Evolutionary conservation across 2,797 vertebrate species (phyloP), one percentile per base, ranked within the genome.

Genomic region (Sebastes flavidus): DNA sequence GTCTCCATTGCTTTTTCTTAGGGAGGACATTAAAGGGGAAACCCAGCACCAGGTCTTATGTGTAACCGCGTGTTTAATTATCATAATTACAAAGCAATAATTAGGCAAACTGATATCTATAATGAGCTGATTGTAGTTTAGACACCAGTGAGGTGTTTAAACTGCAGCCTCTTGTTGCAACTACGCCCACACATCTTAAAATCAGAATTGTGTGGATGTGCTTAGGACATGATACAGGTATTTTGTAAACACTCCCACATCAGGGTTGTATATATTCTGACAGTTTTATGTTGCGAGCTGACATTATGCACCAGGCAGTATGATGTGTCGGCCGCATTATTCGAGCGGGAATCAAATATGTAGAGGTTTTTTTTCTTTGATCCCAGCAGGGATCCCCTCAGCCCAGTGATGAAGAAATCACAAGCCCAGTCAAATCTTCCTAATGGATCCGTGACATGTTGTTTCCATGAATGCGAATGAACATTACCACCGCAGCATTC

Each of bases 191-290:
- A 55, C 62, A 10, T 67, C 46, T 82, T 49, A 36, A 84, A 84
- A 55, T 16, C 62, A 65, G 22, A 58, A 22, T 14, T 65, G 49
- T 72, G 49, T 29, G 63, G 78, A 71, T 59, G 36, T 77, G 58
- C 65, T 65, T 38, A 32, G 65, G 76, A 58, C 74, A 79, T 58
- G 29, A 75, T 12, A 24, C 60, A 62, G 36, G 36, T 77, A 71
- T 80, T 80, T 77, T 77, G 71, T 62, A 68, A 80, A 82, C 69
- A 80, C 83, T 73, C 76, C 81, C 62, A 81, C 66, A 62, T 18
- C 1, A 49, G 8, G 10, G 13, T 80, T 80, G 14, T 54, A 27
- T 60, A 59, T 65, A 72, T 75, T 29, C 46, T 72, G 60, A 62
- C 56, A 36, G 65, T 69, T 78, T 59, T 12, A 69, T 65, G 36